Base-by-base conservation (phyloP, 2,888 invertebrate genomes). In the Drosophila parthenogenetica region DNA sequence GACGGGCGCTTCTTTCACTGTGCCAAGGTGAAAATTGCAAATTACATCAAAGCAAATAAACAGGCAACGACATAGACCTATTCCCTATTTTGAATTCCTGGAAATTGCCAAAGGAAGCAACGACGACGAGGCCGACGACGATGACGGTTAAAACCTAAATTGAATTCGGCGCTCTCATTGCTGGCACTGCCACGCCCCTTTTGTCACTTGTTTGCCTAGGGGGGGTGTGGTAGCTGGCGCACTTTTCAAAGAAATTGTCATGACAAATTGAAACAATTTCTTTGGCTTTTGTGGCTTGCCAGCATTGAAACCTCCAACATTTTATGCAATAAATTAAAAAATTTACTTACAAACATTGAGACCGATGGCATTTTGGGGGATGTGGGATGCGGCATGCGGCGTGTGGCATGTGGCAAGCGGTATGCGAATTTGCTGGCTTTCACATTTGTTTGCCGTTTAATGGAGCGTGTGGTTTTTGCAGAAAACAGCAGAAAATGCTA, bases 191-290 rank as follows among this genome's bases (percentile, higher is more conserved):
- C 58, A 51, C 64, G 42, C 45, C 51, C 49, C 19, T 29, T 50
- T 19, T 53, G 17, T 39, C 49, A 5, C 25, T 43, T 17, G 35
- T 8, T 22, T 8, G 37, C n/a, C 8, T 22, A 17, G 14, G 35
- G 39, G n/a, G 50, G 29, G 29, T 29, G 29, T 29, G 29, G 29
- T 29, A 29, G 29, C 54, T 42, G 48, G 60, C 57, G 65, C 63
- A 72, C 79, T 64, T 81, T 79, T 89, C 76, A 79, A 80, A 79
- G 74, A 85, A 87, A 87, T 87, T 89, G 78, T 85, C 80, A 80
- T 87, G 86, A 87, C 86, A 89, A 87, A 87, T 87, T 89, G 87
- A 87, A 81, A 89, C 82, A 87, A 81, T 84, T 89, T 89, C 85
- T 86, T 86, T 78, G 76, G 80, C 78, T 86, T 85, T 83, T 86